Conservation (phyloP, 1,140 invertebrate genomes). For the Olivierus martensii region DNA sequence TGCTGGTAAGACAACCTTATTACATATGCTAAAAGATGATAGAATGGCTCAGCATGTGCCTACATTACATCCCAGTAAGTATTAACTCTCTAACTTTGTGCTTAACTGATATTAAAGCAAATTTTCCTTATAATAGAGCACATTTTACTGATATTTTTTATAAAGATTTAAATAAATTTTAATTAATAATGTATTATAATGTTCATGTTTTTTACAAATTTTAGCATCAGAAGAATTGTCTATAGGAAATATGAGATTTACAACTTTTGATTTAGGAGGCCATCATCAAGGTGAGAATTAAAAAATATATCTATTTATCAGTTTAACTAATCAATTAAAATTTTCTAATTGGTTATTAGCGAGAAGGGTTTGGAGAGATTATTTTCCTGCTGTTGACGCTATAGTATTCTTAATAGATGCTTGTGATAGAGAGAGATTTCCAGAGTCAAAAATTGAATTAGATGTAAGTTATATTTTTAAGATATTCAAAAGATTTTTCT, state of each 20-base stretch:
- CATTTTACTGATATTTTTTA: no score
- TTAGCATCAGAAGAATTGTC: constrained; percentile 96
- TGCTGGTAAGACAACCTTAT: constrained; percentile 96
- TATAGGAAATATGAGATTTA: constrained; percentile 98
- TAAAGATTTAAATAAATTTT: no score
- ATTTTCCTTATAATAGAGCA: no score
- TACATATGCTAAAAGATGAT: constrained; percentile 99
- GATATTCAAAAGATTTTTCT: background rate
- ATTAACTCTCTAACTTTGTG: no score
- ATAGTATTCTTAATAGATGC: constrained; percentile 99
- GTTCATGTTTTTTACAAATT: constrained; percentile 22
- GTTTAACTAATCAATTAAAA: background rate
- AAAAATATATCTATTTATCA: no score
- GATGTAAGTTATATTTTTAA: constrained; percentile 33
- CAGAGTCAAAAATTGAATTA: constrained; percentile 66
- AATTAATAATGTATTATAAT: no score
- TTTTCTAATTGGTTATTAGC: constrained; percentile 34
- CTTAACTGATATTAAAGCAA: no score
- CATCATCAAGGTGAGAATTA: constrained; percentile 63
- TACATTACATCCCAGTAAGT: constrained; percentile 79
- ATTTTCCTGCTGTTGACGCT: constrained; percentile 98
- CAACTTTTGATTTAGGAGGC: constrained; percentile 98
- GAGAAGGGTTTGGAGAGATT: constrained; percentile 97
- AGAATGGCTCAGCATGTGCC: constrained; percentile 97
- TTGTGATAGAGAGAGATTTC: constrained; percentile 72